These are phyloP conservation scores for Isotomurus palustris DNA, from an alignment of 2,888 invertebrate genomes.

Conservation along the genomic window DNA sequence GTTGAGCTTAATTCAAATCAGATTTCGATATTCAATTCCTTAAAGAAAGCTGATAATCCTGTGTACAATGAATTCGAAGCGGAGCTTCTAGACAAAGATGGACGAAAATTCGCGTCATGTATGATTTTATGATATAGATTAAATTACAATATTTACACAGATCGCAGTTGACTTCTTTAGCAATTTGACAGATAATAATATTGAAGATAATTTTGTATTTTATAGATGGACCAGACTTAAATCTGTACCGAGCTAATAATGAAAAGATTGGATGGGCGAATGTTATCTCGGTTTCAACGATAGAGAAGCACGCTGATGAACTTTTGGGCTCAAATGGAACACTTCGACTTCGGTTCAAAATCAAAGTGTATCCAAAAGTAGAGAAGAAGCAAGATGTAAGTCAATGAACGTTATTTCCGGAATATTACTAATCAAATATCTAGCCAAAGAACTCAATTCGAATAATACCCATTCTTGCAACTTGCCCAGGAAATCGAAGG, in stretches of 20 bases:
- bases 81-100: constrained; percentile 32
- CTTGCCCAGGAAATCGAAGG: constrained; percentile 4
- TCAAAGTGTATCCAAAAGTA: constrained; percentile 29
- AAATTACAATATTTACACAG: background rate
- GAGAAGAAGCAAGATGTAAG: constrained; percentile 16
- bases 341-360: constrained; percentile 22
- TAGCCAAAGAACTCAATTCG: background rate
- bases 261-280: constrained; percentile 37
- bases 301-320: constrained; percentile 24
- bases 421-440: background rate
- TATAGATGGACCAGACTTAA: constrained; percentile 35
- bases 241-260: constrained; percentile 27
- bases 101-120: constrained; percentile 30
- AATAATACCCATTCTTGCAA: background rate
- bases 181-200: background rate
- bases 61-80: constrained; percentile 32
- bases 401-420: background rate
- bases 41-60: constrained; percentile 22
- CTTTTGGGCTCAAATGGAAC: constrained; percentile 17
- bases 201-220: background rate
- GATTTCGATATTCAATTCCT: constrained; percentile 26
- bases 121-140: constrained; percentile 6
- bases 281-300: constrained; percentile 22
- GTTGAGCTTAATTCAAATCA: constrained; percentile 31
- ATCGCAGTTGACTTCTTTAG: background rate